Conservation (phyloP, 2,113 vertebrate genomes). For the Hoplias malabaricus region DNA sequence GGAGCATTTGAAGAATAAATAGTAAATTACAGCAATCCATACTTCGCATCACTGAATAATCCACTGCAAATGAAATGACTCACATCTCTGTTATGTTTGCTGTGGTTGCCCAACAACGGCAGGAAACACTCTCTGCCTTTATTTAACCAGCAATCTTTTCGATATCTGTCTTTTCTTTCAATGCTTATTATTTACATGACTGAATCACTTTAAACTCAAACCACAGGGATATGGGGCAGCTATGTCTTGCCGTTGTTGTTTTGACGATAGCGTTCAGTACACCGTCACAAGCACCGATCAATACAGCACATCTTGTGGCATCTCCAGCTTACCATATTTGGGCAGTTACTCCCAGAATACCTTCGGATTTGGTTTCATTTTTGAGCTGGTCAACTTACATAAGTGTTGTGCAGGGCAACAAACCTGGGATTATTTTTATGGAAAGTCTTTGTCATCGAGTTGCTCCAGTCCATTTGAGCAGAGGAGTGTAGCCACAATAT, state of each 20-base stretch:
- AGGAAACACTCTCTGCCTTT: conserved; percentile 38
- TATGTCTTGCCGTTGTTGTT: not conserved
- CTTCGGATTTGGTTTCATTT: not conserved
- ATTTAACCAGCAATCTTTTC: conserved; percentile 44
- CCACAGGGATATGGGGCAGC: not conserved
- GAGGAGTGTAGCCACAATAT: too few relatives aligned
- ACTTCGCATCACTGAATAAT: conserved; percentile 17
- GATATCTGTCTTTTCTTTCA: conserved; percentile 23
- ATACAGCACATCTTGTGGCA: not conserved
- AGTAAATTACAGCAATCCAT: conserved; percentile 1
- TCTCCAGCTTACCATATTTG: conserved; percentile 8
- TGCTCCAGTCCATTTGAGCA: too few relatives aligned
- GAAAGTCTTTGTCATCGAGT: not conserved
- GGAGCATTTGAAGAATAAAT: not conserved
- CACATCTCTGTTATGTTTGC: conserved; percentile 45
- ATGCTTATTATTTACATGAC: not conserved
- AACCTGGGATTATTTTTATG: not conserved
- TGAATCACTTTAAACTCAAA: not conserved
- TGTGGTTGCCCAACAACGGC: conserved; percentile 41
- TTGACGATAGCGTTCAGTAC: not conserved
- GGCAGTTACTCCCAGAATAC: not conserved
- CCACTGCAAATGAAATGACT: conserved; percentile 39
- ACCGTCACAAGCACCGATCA: not conserved
- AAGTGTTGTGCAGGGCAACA: not conserved
- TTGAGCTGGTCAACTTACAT: not conserved